phyloP scores from a whole-genome alignment of 2,888 invertebrate genomes.

The Dicranocentrus wangi region DNA sequence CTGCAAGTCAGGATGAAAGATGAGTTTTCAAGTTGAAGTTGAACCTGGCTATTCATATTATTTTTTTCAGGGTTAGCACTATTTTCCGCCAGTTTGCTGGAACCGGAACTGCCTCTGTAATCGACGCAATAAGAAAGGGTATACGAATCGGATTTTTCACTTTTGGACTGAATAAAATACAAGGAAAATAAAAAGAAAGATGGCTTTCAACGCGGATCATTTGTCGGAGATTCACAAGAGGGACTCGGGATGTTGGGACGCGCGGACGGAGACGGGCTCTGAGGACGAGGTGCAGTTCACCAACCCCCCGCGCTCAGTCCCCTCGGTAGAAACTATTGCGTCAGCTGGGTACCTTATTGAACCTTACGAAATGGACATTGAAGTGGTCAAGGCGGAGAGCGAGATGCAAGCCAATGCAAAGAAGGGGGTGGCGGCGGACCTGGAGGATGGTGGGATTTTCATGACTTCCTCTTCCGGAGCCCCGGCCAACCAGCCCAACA shows the following conservation, averaged over 20 bases:
- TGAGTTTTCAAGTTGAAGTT: too few species aligned
- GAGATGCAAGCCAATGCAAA: constrained; percentile 42
- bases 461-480: constrained; percentile 62
- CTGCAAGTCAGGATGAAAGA: too few species aligned
- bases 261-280: constrained; percentile 45
- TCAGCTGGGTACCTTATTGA: constrained; percentile 43
- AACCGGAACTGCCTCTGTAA: neutral
- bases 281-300: constrained; percentile 48
- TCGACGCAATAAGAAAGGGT: too few species aligned
- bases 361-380: constrained; percentile 57
- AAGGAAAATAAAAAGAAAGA: too few species aligned
- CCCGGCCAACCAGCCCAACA: constrained; percentile 31
- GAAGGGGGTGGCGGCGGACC: constrained; percentile 4
- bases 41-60: neutral
- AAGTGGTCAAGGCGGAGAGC: constrained; percentile 22
- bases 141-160: constrained; percentile 49
- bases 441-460: constrained; percentile 52
- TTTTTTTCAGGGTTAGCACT: constrained; percentile 48
- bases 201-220: constrained; percentile 54
- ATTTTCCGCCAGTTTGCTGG: neutral
- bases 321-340: constrained; percentile 1
- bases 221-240: constrained; percentile 49
- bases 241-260: constrained; percentile 59
- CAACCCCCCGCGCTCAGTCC: neutral
- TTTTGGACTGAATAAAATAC: too few species aligned